Base-by-base conservation (phyloP, 2,888 invertebrate genomes). In the Crocallis elinguaria region DNA sequence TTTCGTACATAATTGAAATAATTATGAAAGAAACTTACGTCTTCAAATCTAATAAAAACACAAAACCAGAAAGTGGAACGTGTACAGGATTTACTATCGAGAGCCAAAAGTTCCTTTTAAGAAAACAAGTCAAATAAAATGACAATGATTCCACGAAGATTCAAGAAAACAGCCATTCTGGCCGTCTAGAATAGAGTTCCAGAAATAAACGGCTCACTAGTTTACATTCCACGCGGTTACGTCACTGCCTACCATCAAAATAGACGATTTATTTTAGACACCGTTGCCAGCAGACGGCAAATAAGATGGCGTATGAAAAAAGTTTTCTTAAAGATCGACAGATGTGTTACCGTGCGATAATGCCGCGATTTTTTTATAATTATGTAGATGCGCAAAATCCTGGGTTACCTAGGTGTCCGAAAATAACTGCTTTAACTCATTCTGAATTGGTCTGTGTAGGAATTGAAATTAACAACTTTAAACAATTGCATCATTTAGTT, bases 201-300 rank as follows among this genome's bases (percentile, higher is more conserved):
- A 61, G 71, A 83, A 85, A 86, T 85, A 85, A 64, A 72, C 39
- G 25, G 44, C 66, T 71, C 71, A 75, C 77, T 79, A 77, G 79
- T 81, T 76, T 75, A 82, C 81, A 88, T 88, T 85, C 88, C 85
- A 50, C 60, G 42, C 16, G 13, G 69, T 78, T 77, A 81, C 88
- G 88, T 88, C 87, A 87, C 69, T 46, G 41, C 63, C 62, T 63
- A 49, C 50, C 62, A 68, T 80, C 66, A 80, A 88, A 88, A 89
- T 88, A 88, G 85, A 79, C 73, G 64, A 84, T 85, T 57, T 85
- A 88, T 88, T 88, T 88, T 82, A 73, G 79, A 80, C 75, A 71
- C 66, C 71, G 85, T 84, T 87, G 87, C 87, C 86, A 86, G 74
- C 81, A 80, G 81, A 79, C 82, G 67, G 64, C 69, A 74, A 84